Evolutionary conservation across 2,113 vertebrate genomes (phyloP), one percentile per base, ranked within the genome.

Genomic region (Gymnogyps californianus): DNA sequence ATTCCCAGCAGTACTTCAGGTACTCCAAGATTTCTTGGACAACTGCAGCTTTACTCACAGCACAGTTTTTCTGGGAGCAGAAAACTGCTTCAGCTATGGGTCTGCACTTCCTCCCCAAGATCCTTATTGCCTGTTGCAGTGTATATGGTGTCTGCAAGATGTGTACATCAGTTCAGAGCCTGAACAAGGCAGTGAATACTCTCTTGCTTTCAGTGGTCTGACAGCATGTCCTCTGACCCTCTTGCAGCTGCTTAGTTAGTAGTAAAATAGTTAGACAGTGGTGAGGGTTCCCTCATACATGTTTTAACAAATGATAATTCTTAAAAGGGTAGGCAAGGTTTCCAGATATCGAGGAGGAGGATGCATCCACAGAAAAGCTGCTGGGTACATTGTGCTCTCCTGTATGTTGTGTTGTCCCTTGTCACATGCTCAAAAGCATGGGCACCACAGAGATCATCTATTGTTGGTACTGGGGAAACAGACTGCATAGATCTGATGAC

Each of bases 391-490:
- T 18, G 31, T 70, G 49, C 36, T 69, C 7, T 55, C 24, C 44
- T 69, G 12, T 32, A 5, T 19, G 10, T 83, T 16, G 25, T 28
- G 12, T 6, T 80, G 32, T 74, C 38, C 61, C 21, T 64, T 62
- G 61, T 25, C 25, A 42, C 0, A 0, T 36, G 38, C 12, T 25
- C 4, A 12, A 28, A 62, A 76, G 55, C 22, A 8, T 4, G 18
- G 62, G 25, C 21, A 38, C 10, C 46, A 24, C 20, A 49, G 47
- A 38, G 28, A 10, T 79, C 17, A 54, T 54, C 40, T 72, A 0
- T 17, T 25, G 15, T 51, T 77, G n/a, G 11, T 78, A 46, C 13
- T 24, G 15, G 40, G n/a, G 31, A 87, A 49, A 54, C 58, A 1
- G 7, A 6, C 21, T 46, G 49, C 28, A 2, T 26, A 66, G 52